These are phyloP conservation scores for Apeltes quadracus DNA, from an alignment of 2,113 vertebrate species.

Conservation along the genomic window DNA sequence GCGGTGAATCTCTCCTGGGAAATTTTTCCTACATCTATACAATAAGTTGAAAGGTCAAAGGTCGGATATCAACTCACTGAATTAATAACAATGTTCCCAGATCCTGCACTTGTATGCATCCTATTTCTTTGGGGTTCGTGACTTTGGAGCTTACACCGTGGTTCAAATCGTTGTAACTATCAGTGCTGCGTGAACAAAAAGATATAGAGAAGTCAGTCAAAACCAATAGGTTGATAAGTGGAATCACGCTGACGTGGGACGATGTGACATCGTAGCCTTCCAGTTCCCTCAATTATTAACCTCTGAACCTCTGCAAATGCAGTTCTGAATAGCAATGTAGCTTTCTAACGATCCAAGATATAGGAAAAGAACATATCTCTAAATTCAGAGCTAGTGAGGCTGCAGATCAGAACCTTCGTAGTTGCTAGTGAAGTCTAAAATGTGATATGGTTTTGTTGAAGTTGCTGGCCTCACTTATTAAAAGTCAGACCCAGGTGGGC, in stretches of 20 bases:
- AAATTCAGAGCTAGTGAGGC: background rate
- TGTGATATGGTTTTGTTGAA: conserved; percentile 10
- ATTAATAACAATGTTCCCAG: background rate
- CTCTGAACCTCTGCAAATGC: background rate
- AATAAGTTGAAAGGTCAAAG: conserved; percentile 12
- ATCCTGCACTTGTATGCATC: background rate
- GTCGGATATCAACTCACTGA: background rate
- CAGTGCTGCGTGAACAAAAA: background rate
- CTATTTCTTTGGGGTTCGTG: background rate
- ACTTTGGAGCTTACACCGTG: background rate
- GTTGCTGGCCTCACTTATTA: background rate
- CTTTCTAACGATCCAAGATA: conserved; percentile 26
- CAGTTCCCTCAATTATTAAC: background rate
- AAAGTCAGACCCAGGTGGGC: background rate
- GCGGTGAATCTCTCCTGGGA: background rate
- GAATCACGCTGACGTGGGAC: background rate
- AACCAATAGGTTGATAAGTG: conserved; percentile 1
- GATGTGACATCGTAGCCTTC: background rate
- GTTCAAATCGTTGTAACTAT: background rate
- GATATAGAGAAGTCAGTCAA: background rate
- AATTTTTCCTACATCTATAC: background rate
- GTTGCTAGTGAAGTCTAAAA: conserved; percentile 19
- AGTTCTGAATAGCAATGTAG: conserved; percentile 16
- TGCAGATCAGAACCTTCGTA: background rate
- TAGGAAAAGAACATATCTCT: conserved; percentile 44